A percentile compares a stretch with the other conserved stretches of the same genome.
Evolutionary conservation across 2,888 invertebrate genomes (phyloP).

Genomic region (Drosophila pegasa): DNA sequence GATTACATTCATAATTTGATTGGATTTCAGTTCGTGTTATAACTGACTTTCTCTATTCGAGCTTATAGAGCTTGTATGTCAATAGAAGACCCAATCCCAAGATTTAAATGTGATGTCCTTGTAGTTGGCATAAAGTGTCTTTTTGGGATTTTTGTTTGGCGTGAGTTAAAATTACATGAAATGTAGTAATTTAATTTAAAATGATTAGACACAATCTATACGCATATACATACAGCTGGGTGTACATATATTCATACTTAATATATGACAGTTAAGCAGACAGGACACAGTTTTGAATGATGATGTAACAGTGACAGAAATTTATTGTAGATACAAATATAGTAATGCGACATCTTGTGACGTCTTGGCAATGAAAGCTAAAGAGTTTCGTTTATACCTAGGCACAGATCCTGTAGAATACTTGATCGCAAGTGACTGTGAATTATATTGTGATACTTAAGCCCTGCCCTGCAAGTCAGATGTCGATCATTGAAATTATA

Average conservation of each 20-base stretch:
- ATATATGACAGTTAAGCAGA: conserved; percentile 11
- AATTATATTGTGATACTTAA: background rate
- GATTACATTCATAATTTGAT: too few relatives aligned
- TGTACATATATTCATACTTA: conserved; percentile 9
- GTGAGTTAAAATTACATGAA: background rate
- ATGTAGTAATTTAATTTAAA: conserved; percentile 7
- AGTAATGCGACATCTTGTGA: background rate
- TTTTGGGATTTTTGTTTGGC: background rate
- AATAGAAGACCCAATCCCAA: conserved; percentile 17
- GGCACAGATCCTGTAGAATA: background rate
- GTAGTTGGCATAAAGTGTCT: conserved; percentile 1
- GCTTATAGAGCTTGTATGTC: background rate
- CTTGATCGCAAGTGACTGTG: background rate
- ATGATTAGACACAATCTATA: conserved; percentile 20
- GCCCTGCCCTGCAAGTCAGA: conserved; percentile 1
- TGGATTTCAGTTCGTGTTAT: background rate
- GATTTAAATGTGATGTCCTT: conserved; percentile 9
- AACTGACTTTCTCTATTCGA: background rate
- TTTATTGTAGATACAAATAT: conserved; percentile 1
- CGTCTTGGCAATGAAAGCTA: background rate
- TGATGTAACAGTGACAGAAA: conserved; percentile 19
- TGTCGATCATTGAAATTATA: conserved; percentile 2
- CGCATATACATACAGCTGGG: conserved; percentile 22
- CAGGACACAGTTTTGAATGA: conserved; percentile 14
- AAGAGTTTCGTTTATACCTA: background rate